Base-by-base conservation (phyloP, 2,113 vertebrate species). In the Nothobranchius kuhntae region DNA sequence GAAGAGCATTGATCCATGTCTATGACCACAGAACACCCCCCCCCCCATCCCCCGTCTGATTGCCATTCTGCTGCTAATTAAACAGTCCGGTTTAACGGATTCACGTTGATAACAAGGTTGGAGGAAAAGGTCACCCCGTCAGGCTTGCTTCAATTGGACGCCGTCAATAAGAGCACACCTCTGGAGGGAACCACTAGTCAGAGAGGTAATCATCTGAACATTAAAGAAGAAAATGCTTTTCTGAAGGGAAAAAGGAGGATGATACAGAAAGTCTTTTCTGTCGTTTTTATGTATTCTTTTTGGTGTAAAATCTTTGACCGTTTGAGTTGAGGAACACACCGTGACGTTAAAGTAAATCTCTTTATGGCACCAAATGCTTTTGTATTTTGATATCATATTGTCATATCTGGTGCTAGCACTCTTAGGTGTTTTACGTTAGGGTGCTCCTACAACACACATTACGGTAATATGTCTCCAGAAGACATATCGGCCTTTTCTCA, bases 1-100 rank as follows among this genome's bases (percentile, higher is more conserved):
- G 75, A 80, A 82, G 82, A 69, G 63, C 81, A 88, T 86, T 86
- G 87, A 92, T 86, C 83, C 80, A 30, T 81, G 78, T 79, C 82
- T 46, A 35, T 45, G 75, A 70, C 73, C 78, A 68, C 65, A 51
- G 70, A 76, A 78, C 64, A 65, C 79, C 55, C 62, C 7, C 30
- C 61, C 65, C 79, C 55, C 62, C 7, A 24, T 12, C 78, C 83
- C 80, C 72, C 80, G 77, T 77, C 77, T 77, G 78, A 84, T 84
- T 79, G 78, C 72, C 73, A 61, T 65, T 71, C 73, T 60, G 5
- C 78, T 61, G 82, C 85, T 90, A 91, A 89, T 90, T 87, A 89
- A 89, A 87, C 87, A 83, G 83, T 61, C 73, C 44, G 24, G 66
- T 72, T 83, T 88, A 89, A 90, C 73, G 79, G 86, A 82, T 79